Percentiles rank a stretch among this genome's conserved stretches.
These are phyloP conservation scores for Pseudachorutes palmiensis DNA, from an alignment of 1,140 invertebrate species.

Conservation along the genomic window DNA sequence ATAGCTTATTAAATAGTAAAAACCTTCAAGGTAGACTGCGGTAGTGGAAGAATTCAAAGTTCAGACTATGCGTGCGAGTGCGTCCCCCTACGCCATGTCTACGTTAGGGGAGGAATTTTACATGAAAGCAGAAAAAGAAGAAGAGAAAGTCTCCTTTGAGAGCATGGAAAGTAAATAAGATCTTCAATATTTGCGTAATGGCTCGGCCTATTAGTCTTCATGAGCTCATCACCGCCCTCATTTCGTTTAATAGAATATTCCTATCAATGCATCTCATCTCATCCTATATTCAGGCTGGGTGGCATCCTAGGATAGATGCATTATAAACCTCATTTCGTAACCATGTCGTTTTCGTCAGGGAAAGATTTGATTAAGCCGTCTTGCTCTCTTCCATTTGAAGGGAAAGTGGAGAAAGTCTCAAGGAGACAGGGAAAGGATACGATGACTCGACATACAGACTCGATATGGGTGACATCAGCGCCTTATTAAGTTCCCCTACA, in stretches of 20 bases:
- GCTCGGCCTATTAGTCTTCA: neutral
- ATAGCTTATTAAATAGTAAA: too few species aligned
- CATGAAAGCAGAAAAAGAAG: too few species aligned
- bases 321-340: constrained; percentile 3
- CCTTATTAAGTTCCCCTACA: neutral
- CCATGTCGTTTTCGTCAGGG: neutral
- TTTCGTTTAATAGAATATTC: neutral
- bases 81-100: too few species aligned
- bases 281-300: neutral
- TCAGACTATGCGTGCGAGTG: too few species aligned
- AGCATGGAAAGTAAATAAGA: neutral
- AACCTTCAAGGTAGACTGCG: too few species aligned
- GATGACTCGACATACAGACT: too few species aligned
- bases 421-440: too few species aligned
- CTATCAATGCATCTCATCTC: constrained; percentile 2
- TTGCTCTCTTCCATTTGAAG: neutral
- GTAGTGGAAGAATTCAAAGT: too few species aligned
- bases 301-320: neutral
- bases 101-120: too few species aligned
- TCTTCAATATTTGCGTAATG: neutral
- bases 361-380: constrained; percentile 1
- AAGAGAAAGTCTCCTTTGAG: neutral
- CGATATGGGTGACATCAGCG: too few species aligned
- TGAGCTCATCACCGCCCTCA: neutral
- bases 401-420: neutral